These are phyloP conservation scores for Tokudaia muenninki DNA, from an alignment of 2,797 vertebrate genomes.

Conservation along the genomic window DNA sequence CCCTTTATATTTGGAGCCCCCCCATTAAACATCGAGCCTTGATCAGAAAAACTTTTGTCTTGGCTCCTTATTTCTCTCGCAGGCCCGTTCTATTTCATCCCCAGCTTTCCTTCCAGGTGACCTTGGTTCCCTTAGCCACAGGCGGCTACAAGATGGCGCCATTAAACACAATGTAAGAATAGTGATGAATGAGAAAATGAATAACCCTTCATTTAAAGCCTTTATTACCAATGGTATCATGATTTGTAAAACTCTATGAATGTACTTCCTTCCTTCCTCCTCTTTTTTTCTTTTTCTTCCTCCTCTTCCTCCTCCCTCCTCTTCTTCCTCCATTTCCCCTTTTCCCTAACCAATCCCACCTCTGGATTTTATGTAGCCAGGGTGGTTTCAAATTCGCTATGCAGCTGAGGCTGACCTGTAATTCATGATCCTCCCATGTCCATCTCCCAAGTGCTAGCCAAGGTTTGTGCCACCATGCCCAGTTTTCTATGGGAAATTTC, in stretches of 20 bases:
- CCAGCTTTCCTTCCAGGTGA: no score
- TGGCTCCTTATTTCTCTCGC: no score
- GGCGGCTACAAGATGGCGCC: not conserved
- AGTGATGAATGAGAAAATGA: conserved; percentile 1
- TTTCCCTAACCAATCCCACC: not conserved
- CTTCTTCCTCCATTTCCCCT: not conserved
- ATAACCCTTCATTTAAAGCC: conserved; percentile 1
- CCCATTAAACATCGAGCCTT: no score
- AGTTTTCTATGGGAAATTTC: not conserved
- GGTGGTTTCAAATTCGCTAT: not conserved
- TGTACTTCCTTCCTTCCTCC: not conserved
- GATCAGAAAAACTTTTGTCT: no score
- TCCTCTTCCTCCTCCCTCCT: no score
- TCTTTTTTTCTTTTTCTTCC: not conserved
- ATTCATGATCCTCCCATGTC: not conserved
- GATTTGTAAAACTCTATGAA: conserved; percentile 32
- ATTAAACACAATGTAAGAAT: conserved; percentile 22
- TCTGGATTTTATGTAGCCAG: not conserved
- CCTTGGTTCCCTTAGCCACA: no score
- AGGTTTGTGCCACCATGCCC: not conserved
- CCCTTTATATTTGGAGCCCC: no score
- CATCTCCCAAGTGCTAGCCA: not conserved
- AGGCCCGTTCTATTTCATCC: no score
- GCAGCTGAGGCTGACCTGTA: not conserved
- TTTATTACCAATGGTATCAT: not conserved